These are phyloP conservation scores for Drosophila siamana DNA, from an alignment of 2,888 invertebrate genomes.

Conservation along the genomic window DNA sequence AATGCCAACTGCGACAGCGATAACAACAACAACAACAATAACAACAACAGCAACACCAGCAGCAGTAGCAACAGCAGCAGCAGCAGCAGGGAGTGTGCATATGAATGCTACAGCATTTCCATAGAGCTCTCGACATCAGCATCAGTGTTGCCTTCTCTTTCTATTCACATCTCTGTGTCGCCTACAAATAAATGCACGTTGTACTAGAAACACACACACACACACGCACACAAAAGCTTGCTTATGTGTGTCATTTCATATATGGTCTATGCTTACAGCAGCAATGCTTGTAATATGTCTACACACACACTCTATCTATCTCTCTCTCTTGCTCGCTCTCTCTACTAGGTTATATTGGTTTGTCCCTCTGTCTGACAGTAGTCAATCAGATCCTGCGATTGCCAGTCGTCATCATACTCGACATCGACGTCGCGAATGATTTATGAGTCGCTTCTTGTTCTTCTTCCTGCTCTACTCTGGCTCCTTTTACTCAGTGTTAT, in stretches of 20 bases:
- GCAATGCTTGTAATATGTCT: conserved; percentile 36
- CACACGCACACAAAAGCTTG: conserved; percentile 2
- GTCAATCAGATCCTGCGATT: conserved; percentile 74
- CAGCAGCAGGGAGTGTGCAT: conserved; percentile 37
- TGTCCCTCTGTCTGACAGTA: conserved; percentile 64
- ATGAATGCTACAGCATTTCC: conserved; percentile 55
- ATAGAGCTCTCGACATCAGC: conserved; percentile 39
- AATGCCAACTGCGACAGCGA: conserved; percentile 34
- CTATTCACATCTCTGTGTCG: conserved; percentile 47
- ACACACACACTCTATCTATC: not conserved
- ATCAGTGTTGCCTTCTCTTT: conserved; percentile 16
- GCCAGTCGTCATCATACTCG: conserved; percentile 80
- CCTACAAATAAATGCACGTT: conserved; percentile 68
- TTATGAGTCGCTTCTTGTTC: conserved; percentile 60
- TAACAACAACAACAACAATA: conserved; percentile 31
- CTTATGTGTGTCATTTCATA: conserved; percentile 42
- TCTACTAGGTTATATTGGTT: conserved; percentile 25
- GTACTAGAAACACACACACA: conserved; percentile 18
- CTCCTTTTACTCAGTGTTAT: not conserved
- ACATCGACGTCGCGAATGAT: conserved; percentile 77
- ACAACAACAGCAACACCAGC: conserved; percentile 18
- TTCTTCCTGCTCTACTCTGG: conserved; percentile 7
- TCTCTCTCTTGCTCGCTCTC: not conserved
- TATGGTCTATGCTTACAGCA: conserved; percentile 47
- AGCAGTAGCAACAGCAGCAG: not conserved